phyloP scores from a whole-genome alignment of 2,113 vertebrate genomes.

The Pantherophis guttatus region DNA sequence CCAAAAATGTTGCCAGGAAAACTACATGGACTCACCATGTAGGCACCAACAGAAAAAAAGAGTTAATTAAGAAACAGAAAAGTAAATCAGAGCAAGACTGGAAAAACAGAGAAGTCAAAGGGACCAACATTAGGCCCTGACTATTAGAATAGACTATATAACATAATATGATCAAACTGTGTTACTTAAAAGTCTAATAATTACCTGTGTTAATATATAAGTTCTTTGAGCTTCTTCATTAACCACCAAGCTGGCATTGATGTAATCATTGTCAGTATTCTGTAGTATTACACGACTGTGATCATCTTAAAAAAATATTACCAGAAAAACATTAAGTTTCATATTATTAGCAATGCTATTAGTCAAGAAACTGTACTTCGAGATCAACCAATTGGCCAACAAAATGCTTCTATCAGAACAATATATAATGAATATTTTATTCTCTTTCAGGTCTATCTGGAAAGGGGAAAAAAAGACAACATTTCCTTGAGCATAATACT shows the following conservation, averaged over 20 bases:
- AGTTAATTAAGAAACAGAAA: background rate
- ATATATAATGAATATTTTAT: background rate
- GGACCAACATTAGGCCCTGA: background rate
- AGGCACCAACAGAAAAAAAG: background rate
- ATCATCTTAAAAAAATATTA: conserved; percentile 79
- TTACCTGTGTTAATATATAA: conserved; percentile 95
- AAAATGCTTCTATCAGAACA: background rate
- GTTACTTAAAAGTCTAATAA: background rate
- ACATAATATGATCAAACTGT: background rate
- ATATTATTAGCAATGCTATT: background rate
- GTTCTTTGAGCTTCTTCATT: conserved; percentile 89
- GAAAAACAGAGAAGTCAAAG: background rate
- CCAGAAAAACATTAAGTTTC: conserved; percentile 35
- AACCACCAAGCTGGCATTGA: conserved; percentile 91
- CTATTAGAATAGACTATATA: background rate
- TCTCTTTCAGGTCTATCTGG: background rate
- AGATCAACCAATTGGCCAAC: background rate
- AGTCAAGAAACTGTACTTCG: background rate
- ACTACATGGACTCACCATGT: background rate
- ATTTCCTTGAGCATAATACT: background rate
- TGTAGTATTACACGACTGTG: conserved; percentile 94
- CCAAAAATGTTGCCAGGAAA: background rate
- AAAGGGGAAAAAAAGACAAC: background rate
- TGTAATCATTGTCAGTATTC: conserved; percentile 92
- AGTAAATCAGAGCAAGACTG: background rate